Conservation (phyloP, 2,113 vertebrate species). For the Ameiurus melas region DNA sequence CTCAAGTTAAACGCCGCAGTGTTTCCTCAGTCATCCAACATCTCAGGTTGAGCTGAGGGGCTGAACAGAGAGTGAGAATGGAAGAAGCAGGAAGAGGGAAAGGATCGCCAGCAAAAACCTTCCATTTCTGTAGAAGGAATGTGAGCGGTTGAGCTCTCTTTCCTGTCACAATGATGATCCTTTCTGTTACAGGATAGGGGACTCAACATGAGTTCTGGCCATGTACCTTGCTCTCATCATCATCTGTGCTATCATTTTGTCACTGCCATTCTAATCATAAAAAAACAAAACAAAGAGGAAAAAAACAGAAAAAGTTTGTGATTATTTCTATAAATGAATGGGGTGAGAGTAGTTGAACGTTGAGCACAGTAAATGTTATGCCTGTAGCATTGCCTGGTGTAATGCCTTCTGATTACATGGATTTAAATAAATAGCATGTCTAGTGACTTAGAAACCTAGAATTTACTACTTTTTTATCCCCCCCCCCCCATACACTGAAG, state of each 20-base stretch:
- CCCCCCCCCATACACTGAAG: not conserved
- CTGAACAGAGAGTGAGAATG: slow-evolving; percentile 42
- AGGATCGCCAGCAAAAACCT: slow-evolving; percentile 33
- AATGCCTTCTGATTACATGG: slow-evolving; percentile 47
- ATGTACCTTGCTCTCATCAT: slow-evolving; percentile 53
- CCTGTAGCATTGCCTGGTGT: slow-evolving; percentile 49
- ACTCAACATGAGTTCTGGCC: slow-evolving; percentile 32
- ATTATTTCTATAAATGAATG: slow-evolving; percentile 39
- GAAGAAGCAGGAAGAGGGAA: slow-evolving; percentile 58
- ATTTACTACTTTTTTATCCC: slow-evolving; percentile 16
- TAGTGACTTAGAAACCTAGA: slow-evolving; percentile 36
- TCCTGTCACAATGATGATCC: slow-evolving; percentile 7
- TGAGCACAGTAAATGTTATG: slow-evolving; percentile 38
- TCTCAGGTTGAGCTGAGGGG: slow-evolving; percentile 68
- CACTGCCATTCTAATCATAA: slow-evolving; percentile 49
- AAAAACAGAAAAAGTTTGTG: slow-evolving; percentile 4
- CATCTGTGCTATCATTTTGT: slow-evolving; percentile 66
- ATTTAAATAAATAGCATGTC: slow-evolving; percentile 44
- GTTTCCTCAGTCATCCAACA: slow-evolving; percentile 79
- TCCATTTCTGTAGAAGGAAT: slow-evolving; percentile 7
- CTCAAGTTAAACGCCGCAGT: slow-evolving; percentile 80
- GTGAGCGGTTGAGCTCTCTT: slow-evolving; percentile 17
- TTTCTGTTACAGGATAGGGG: slow-evolving; percentile 51
- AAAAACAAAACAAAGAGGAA: not conserved
- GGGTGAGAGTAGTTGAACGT: slow-evolving; percentile 25